A percentile compares a stretch with the other conserved stretches of the same genome.
These are phyloP conservation scores for Hydrozoanthus tunicans DNA, from an alignment of 64 coral and sea anemone genomes.

Conservation along the genomic window DNA sequence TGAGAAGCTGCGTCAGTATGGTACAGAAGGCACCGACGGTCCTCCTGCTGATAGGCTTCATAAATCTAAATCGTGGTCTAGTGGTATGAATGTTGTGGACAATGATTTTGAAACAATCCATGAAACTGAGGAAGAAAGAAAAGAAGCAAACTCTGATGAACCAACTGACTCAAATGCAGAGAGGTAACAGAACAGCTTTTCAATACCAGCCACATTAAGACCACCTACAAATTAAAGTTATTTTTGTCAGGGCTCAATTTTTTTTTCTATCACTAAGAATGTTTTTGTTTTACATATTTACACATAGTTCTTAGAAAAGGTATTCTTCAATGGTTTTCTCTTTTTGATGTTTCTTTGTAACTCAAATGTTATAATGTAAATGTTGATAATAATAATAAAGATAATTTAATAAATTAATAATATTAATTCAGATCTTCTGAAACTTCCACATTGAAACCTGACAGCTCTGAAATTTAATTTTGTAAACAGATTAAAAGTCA, in stretches of 20 bases:
- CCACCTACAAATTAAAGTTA: no score
- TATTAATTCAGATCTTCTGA: no score
- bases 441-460: no score
- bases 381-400: background rate
- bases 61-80: constrained; percentile 92
- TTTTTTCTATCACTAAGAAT: no score
- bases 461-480: no score
- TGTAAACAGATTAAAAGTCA: no score
- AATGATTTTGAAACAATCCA: constrained; percentile 78
- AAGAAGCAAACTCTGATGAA: constrained; percentile 32
- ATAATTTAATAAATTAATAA: background rate
- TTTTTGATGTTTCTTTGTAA: background rate
- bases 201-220: no score
- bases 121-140: constrained; percentile 72
- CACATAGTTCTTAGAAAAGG: no score
- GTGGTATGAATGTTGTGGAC: constrained; percentile 82
- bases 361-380: background rate
- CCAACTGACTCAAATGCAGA: constrained; percentile 56
- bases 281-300: no score
- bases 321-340: no score
- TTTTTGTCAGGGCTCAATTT: no score
- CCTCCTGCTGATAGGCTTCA: constrained; percentile 43
- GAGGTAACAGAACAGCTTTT: constrained; percentile 52
- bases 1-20: constrained; percentile 88
- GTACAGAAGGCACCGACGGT: constrained; percentile 67